Evolutionary conservation across 2,797 vertebrate species (phyloP).

Genomic region (Basileuterus tristriatus): DNA sequence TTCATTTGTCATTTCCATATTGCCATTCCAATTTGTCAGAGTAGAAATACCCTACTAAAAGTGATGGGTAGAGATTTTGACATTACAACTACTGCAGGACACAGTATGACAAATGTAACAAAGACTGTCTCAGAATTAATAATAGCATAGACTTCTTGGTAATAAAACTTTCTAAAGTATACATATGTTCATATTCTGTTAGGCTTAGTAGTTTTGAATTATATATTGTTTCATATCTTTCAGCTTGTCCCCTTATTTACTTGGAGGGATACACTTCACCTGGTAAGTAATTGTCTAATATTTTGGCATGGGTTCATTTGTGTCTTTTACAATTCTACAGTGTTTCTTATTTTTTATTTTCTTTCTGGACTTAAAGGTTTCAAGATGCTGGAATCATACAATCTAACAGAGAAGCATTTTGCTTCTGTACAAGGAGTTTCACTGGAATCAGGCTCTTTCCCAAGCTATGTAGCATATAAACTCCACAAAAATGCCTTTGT

Average conservation of each 20-base stretch:
- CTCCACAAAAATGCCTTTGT: conserved; percentile 93
- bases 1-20: conserved; percentile 11
- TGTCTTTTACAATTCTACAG: background rate
- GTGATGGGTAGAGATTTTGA: background rate
- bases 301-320: background rate
- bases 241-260: conserved; percentile 95
- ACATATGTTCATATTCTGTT: background rate
- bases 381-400: conserved; percentile 96
- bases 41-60: background rate
- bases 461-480: conserved; percentile 88
- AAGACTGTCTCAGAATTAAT: background rate
- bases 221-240: conserved; percentile 47
- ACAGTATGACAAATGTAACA: background rate
- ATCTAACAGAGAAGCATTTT: conserved; percentile 93
- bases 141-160: background rate
- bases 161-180: background rate
- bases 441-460: conserved; percentile 94
- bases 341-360: background rate
- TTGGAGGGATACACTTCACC: conserved; percentile 96
- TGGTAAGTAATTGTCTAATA: conserved; percentile 76
- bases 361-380: conserved; percentile 80
- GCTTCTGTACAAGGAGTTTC: conserved; percentile 87
- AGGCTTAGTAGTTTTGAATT: background rate
- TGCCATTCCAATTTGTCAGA: background rate
- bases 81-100: background rate